Percentiles rank a stretch among this genome's conserved stretches.
Conservation (phyloP, 2,888 invertebrate species). For the Tipula confusa region DNA sequence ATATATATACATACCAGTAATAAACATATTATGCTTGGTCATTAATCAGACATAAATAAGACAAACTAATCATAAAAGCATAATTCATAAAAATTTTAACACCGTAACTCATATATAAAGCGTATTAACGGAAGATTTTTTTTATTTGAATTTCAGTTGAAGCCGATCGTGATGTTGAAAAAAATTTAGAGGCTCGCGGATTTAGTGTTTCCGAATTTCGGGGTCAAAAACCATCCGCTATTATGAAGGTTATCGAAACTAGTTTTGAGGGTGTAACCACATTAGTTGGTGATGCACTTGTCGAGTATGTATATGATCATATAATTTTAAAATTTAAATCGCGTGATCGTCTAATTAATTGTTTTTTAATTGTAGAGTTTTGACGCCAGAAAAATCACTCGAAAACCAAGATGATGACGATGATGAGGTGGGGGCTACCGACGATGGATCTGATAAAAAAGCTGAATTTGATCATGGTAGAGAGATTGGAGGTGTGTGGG, state of each 20-base stretch:
- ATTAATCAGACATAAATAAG: not conserved
- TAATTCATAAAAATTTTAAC: not conserved
- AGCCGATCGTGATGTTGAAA: slow-evolving; percentile 46
- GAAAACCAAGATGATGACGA: slow-evolving; percentile 29
- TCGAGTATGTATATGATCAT: slow-evolving; percentile 44
- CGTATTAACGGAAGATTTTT: not conserved
- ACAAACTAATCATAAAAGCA: not conserved
- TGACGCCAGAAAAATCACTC: not conserved
- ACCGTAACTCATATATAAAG: not conserved
- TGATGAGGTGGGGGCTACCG: slow-evolving; percentile 34
- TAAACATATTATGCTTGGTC: not conserved
- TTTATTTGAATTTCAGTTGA: slow-evolving; percentile 41
- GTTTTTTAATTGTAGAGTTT: not conserved
- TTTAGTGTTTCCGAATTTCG: slow-evolving; percentile 44
- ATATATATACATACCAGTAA: not conserved
- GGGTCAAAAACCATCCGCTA: slow-evolving; percentile 46
- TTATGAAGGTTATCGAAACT: slow-evolving; percentile 48
- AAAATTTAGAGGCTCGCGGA: slow-evolving; percentile 44
- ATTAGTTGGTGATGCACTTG: slow-evolving; percentile 45
- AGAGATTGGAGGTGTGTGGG: slow-evolving; percentile 40
- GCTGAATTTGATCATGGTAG: slow-evolving; percentile 43
- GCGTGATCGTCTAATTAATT: not conserved
- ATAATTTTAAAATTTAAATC: not conserved
- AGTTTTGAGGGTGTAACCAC: slow-evolving; percentile 47
- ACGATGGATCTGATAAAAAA: slow-evolving; percentile 45